Evolutionary conservation across 2,797 vertebrate genomes (phyloP).

Genomic region (Malurus splendens): DNA sequence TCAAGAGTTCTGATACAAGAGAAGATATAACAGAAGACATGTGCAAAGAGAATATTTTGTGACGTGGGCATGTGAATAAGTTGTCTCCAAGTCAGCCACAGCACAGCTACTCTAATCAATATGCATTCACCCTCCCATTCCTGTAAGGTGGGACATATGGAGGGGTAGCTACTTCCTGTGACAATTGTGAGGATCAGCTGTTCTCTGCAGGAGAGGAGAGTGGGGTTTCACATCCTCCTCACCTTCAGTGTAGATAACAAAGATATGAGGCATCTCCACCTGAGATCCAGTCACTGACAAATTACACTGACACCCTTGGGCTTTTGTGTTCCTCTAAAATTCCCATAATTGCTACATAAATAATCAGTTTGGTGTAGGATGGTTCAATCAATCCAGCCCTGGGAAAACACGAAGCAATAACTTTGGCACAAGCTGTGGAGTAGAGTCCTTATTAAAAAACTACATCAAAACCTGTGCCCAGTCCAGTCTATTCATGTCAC

Average conservation of each 20-base stretch:
- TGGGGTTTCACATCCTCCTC: background rate
- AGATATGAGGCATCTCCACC: background rate
- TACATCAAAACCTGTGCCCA: background rate
- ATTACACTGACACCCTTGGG: background rate
- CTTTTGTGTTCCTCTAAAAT: background rate
- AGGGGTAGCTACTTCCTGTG: background rate
- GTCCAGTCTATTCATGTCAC: background rate
- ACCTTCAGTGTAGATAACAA: background rate
- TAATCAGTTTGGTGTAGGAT: background rate
- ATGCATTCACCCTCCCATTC: background rate
- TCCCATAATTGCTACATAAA: background rate
- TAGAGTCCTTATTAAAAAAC: constrained; percentile 21
- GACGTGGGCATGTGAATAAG: background rate
- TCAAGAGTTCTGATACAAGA: background rate
- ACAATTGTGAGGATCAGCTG: background rate
- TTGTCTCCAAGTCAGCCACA: background rate
- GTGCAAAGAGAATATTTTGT: background rate
- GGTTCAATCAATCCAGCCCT: background rate
- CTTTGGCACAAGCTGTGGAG: background rate
- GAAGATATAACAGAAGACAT: background rate
- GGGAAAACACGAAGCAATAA: background rate
- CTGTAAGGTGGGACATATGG: background rate
- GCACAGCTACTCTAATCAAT: background rate
- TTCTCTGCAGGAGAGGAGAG: background rate
- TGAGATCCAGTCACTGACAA: background rate